Base-by-base conservation (phyloP, 2,113 vertebrate species). In the Ifrita kowaldi region DNA sequence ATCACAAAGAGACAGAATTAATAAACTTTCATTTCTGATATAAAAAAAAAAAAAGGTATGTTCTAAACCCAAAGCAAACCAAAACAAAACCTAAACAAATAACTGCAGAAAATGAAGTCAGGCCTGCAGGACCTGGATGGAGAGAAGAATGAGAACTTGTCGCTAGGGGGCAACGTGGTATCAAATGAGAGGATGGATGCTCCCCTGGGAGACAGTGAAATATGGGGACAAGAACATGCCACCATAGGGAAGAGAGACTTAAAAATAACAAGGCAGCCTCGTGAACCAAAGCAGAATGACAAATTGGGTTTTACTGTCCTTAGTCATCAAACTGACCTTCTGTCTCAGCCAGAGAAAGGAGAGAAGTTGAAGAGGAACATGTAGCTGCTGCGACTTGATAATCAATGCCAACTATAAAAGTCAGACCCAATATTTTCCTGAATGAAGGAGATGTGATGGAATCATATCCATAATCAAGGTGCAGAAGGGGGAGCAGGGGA, bases 141-240 rank as follows among this genome's bases (percentile, higher is more conserved):
- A 33, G 41, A 35, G 47, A 94, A 85, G 47, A 39, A 50, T 21
- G 46, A 80, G 53, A 59, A 17, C n/a, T 24, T 87, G 93, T 84
- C 93, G 88, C 90, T 85, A 94, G 89, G 7, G 84, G 90, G 87
- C 89, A 96, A 94, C 39, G 8, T 77, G 44, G 63, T 35, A 93
- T 77, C 50, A 63, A 82, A 47, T 42, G 87, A 79, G 24, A 16
- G 24, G 12, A 65, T n/a, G 22, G 23, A 63, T 68, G 17, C 11
- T 70, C 7, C 19, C 24, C 24, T 33, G 28, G 27, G 60, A 83
- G 57, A 57, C 35, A 62, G 32, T 75, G 91, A 95, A 92, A 78
- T 87, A 91, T 4, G 46, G 63, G 28, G 62, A 87, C 28, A 42
- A 46, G 70, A 59, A 16, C 26, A 5, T 39, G 33, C 23, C 50